phyloP scores from a whole-genome alignment of 2,113 vertebrate genomes.

The Hipposideros armiger region DNA sequence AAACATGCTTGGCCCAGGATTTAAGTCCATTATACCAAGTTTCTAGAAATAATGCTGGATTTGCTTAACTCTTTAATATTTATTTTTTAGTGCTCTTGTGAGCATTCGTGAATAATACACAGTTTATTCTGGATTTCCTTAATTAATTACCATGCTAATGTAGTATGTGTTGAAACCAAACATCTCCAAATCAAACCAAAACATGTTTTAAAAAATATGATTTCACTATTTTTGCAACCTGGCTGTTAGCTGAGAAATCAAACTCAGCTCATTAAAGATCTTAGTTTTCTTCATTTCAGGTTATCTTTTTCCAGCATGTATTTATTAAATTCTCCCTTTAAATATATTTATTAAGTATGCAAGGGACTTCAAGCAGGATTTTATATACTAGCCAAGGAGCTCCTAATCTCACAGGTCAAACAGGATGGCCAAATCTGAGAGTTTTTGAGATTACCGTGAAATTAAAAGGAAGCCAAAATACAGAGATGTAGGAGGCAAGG shows the following conservation, averaged over 20 bases:
- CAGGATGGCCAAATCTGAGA: background rate
- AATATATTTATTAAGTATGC: background rate
- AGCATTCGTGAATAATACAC: background rate
- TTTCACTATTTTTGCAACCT: background rate
- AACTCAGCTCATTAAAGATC: background rate
- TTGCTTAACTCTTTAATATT: background rate
- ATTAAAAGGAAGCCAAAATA: background rate
- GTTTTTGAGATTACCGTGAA: background rate
- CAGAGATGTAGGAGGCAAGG: background rate
- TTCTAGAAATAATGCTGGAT: background rate
- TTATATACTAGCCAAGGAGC: background rate
- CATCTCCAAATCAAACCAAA: conserved; percentile 10
- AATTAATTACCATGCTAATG: background rate
- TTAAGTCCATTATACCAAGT: background rate
- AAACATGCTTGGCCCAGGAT: background rate
- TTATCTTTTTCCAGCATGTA: background rate
- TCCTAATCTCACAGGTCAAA: background rate
- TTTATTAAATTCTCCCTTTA: conserved; percentile 18
- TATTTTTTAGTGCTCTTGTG: background rate
- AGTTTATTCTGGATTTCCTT: conserved; percentile 2
- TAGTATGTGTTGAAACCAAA: background rate
- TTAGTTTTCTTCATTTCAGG: background rate
- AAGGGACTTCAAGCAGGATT: background rate
- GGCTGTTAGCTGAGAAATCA: background rate
- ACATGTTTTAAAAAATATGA: background rate